Conservation (phyloP, 2,797 vertebrate species). For the Epinephelus coioides region DNA sequence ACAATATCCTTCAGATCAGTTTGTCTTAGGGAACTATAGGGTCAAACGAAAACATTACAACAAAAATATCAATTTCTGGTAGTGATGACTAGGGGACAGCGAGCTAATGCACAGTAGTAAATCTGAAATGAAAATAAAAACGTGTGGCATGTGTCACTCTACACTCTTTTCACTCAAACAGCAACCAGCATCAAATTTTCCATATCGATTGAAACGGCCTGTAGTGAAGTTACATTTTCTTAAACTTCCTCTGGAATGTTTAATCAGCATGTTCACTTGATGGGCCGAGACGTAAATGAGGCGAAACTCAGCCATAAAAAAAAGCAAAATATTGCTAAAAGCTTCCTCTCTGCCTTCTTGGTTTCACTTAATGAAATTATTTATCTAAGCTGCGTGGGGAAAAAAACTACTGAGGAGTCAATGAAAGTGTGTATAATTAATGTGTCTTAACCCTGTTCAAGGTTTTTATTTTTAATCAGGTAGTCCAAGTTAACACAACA, state of each 20-base stretch:
- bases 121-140: slow-evolving; percentile 46
- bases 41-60: slow-evolving; percentile 64
- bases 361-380: slow-evolving; percentile 29
- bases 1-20: slow-evolving; percentile 67
- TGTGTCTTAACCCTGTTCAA: slow-evolving; percentile 50
- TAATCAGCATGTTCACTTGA: slow-evolving; percentile 45
- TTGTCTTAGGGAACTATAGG: slow-evolving; percentile 55
- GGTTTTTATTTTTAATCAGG: slow-evolving; percentile 45
- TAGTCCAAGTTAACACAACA: slow-evolving; percentile 48
- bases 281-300: slow-evolving; percentile 21
- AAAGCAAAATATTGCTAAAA: slow-evolving; percentile 1
- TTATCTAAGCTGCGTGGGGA: slow-evolving; percentile 10
- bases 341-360: background rate
- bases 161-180: slow-evolving; percentile 35
- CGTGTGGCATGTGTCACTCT: slow-evolving; percentile 42
- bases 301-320: slow-evolving; percentile 6
- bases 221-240: slow-evolving; percentile 23
- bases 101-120: slow-evolving; percentile 64
- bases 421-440: slow-evolving; percentile 36
- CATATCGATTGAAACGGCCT: slow-evolving; percentile 28
- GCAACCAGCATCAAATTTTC: slow-evolving; percentile 35
- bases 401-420: slow-evolving; percentile 14
- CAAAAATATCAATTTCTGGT: slow-evolving; percentile 58
- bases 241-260: slow-evolving; percentile 68
- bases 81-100: slow-evolving; percentile 50